These are phyloP conservation scores for Tetheella fluctuosa DNA, from an alignment of 2,888 invertebrate species.

Conservation along the genomic window DNA sequence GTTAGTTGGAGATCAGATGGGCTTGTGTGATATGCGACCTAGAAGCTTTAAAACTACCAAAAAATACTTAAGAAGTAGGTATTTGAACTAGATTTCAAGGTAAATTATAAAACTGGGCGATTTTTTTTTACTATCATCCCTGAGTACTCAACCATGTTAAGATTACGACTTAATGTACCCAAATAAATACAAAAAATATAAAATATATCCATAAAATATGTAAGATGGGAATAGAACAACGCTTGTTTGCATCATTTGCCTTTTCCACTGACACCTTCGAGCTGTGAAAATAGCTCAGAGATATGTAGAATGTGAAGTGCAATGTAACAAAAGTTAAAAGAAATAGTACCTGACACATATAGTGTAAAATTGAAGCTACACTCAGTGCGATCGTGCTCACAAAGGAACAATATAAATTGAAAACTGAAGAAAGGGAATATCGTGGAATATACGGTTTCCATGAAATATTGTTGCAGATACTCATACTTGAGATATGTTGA, in stretches of 20 bases:
- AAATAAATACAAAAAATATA: too few relatives aligned
- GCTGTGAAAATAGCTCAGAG: slow-evolving; percentile 1
- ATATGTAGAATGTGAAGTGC: slow-evolving; percentile 3
- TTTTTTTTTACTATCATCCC: too few relatives aligned
- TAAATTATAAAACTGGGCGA: too few relatives aligned
- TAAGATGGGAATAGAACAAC: neutral
- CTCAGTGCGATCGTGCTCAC: slow-evolving; percentile 43
- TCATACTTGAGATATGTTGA: neutral
- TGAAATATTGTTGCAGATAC: neutral
- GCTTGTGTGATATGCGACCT: too few relatives aligned
- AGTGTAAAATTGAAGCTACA: slow-evolving; percentile 46
- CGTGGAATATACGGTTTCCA: slow-evolving; percentile 39
- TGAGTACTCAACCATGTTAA: too few relatives aligned
- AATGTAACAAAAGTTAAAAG: slow-evolving; percentile 7
- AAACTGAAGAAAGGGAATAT: slow-evolving; percentile 55
- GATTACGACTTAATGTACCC: too few relatives aligned
- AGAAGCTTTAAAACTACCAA: too few relatives aligned
- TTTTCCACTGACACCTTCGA: neutral
- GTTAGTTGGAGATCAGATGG: too few relatives aligned
- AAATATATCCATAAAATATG: too few relatives aligned
- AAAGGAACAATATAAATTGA: slow-evolving; percentile 59
- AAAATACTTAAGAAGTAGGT: too few relatives aligned
- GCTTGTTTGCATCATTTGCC: too few relatives aligned
- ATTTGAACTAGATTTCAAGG: too few relatives aligned
- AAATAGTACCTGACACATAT: slow-evolving; percentile 27